Conservation (phyloP, 2,888 invertebrate species). For the Aquatica leii region DNA sequence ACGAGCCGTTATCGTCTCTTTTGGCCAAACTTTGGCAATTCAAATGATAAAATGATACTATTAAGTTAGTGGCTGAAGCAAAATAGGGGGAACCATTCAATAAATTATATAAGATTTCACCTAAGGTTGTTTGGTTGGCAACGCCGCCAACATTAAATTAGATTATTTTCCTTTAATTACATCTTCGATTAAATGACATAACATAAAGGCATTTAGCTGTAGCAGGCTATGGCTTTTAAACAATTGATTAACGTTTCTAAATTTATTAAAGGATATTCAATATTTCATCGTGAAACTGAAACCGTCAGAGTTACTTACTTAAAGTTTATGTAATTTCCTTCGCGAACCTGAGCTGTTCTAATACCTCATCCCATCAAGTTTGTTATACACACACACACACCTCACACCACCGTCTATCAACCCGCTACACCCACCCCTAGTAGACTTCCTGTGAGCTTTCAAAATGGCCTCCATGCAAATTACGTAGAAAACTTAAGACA, state of each 20-base stretch:
- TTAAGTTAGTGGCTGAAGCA: slow-evolving; percentile 52
- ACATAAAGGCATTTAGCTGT: not conserved
- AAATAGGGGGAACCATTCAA: slow-evolving; percentile 55
- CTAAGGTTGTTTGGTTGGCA: slow-evolving; percentile 50
- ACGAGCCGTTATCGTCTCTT: slow-evolving; percentile 35
- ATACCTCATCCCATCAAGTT: slow-evolving; percentile 33
- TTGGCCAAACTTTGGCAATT: slow-evolving; percentile 57
- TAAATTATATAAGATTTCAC: slow-evolving; percentile 60
- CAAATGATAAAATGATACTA: slow-evolving; percentile 60
- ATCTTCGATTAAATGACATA: not conserved
- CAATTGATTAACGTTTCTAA: slow-evolving; percentile 5
- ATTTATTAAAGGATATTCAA: slow-evolving; percentile 26
- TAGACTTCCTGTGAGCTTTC: slow-evolving; percentile 54
- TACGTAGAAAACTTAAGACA: slow-evolving; percentile 62
- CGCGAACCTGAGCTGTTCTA: slow-evolving; percentile 50
- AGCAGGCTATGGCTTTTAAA: not conserved
- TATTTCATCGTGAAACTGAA: slow-evolving; percentile 38
- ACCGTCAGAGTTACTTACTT: slow-evolving; percentile 59
- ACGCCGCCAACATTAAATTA: slow-evolving; percentile 8
- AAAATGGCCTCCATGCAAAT: slow-evolving; percentile 62
- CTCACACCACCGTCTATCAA: too few relatives aligned
- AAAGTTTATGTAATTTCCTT: slow-evolving; percentile 61
- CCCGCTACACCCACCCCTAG: too few relatives aligned
- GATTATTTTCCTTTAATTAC: slow-evolving; percentile 9
- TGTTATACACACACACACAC: too few relatives aligned